Percentiles rank a stretch among this genome's conserved stretches.
phyloP scores from a whole-genome alignment of 2,113 vertebrate genomes.

The Charadrius vociferus region DNA sequence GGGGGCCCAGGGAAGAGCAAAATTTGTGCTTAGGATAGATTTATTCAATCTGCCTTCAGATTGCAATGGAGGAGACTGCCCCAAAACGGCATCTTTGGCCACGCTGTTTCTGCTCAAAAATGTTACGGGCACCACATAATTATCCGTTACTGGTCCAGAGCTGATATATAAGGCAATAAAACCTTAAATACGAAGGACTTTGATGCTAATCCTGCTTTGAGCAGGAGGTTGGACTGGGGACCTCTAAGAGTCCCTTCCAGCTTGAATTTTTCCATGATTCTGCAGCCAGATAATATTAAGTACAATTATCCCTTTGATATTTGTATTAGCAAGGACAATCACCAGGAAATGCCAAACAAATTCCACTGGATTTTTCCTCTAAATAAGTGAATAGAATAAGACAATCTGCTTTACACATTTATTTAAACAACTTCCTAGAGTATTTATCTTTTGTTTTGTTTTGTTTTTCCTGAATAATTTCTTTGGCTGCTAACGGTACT shows the following conservation, averaged over 20 bases:
- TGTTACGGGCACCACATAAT: background rate
- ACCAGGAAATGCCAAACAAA: background rate
- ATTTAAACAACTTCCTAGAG: background rate
- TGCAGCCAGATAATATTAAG: background rate
- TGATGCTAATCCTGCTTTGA: background rate
- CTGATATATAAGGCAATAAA: background rate
- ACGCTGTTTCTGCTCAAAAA: background rate
- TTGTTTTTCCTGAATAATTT: background rate
- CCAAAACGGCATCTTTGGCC: background rate
- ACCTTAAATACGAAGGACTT: background rate
- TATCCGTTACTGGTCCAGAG: background rate
- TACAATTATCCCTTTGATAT: background rate
- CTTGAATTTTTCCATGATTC: background rate
- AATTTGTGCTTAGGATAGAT: background rate
- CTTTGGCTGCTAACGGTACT: background rate
- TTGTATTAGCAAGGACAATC: background rate
- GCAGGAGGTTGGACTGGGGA: background rate
- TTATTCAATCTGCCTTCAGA: background rate
- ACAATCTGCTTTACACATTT: background rate
- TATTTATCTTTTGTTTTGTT: background rate
- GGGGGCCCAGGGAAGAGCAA: background rate
- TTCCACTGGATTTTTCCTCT: background rate
- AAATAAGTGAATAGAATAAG: background rate
- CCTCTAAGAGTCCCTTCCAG: background rate
- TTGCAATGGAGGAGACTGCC: background rate